Conservation (phyloP, 1,140 invertebrate genomes). For the Drosophila lini region DNA sequence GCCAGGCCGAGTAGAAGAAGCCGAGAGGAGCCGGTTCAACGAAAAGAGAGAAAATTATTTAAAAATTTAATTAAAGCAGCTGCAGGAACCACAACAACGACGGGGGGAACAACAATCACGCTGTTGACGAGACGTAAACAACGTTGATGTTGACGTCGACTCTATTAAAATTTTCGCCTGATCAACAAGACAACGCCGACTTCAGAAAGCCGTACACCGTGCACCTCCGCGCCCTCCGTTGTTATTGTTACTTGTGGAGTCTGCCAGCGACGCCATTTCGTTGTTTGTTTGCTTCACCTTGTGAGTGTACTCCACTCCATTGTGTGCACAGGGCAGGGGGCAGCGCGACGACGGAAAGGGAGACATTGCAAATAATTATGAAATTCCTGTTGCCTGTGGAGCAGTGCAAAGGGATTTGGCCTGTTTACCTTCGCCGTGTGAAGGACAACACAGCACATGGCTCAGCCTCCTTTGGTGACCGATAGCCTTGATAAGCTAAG, state of each 20-base stretch:
- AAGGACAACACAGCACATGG: slow-evolving; percentile 8
- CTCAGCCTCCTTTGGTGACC: not conserved
- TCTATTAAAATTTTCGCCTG: slow-evolving; percentile 78
- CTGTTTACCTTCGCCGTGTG: slow-evolving; percentile 18
- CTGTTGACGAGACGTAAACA: slow-evolving; percentile 78
- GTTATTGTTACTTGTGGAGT: slow-evolving; percentile 46
- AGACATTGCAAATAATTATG: slow-evolving; percentile 59
- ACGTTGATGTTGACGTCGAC: slow-evolving; percentile 74
- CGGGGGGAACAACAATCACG: slow-evolving; percentile 54
- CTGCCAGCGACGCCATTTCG: slow-evolving; percentile 61
- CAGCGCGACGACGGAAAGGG: slow-evolving; percentile 3
- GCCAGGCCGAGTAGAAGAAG: slow-evolving; percentile 23
- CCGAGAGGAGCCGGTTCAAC: slow-evolving; percentile 1
- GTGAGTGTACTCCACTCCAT: slow-evolving; percentile 25
- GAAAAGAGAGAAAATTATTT: slow-evolving; percentile 66
- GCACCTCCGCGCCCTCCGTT: slow-evolving; percentile 4
- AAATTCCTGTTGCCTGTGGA: slow-evolving; percentile 51
- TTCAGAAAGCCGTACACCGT: slow-evolving; percentile 15
- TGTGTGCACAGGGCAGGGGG: slow-evolving; percentile 49
- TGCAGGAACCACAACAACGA: slow-evolving; percentile 49
- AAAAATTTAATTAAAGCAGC: slow-evolving; percentile 79
- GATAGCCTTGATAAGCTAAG: not conserved
- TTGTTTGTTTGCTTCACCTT: slow-evolving; percentile 61
- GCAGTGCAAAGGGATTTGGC: slow-evolving; percentile 21
- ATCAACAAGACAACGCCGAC: slow-evolving; percentile 67